Percentiles rank a stretch among this genome's conserved stretches.
phyloP scores from a whole-genome alignment of 2,113 vertebrate genomes.

The Recurvirostra avosetta region DNA sequence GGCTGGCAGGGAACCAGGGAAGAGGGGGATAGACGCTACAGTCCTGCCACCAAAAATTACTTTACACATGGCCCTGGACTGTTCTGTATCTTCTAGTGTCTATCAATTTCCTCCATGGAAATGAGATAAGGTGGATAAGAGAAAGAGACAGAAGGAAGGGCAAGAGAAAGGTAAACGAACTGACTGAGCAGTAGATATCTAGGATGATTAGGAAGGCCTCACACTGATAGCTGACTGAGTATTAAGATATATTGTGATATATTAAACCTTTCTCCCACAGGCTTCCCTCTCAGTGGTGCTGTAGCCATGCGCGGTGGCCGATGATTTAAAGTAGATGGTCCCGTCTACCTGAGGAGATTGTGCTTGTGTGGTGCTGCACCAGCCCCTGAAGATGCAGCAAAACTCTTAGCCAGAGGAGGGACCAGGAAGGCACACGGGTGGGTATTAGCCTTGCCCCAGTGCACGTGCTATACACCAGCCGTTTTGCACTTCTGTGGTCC shows the following conservation, averaged over 20 bases:
- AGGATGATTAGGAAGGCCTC: not conserved
- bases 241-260: not conserved
- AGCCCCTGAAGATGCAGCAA: not conserved
- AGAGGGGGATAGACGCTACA: fast-evolving
- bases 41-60: not conserved
- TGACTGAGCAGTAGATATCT: not conserved
- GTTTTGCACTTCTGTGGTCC: not conserved
- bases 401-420: not conserved
- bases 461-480: fast-evolving
- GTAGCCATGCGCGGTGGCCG: not conserved
- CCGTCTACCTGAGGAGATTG: not conserved
- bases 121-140: not conserved
- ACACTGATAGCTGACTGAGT: not conserved
- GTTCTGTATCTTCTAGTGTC: not conserved
- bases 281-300: not conserved
- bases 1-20: not conserved
- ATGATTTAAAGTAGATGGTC: not conserved
- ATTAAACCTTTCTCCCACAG: not conserved
- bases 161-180: not conserved
- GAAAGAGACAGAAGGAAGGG: not conserved
- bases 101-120: not conserved
- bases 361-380: not conserved
- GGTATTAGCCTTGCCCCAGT: not conserved
- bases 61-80: not conserved
- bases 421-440: fast-evolving